phyloP scores from a whole-genome alignment of 2,113 vertebrate species.

The Panthera uncia region DNA sequence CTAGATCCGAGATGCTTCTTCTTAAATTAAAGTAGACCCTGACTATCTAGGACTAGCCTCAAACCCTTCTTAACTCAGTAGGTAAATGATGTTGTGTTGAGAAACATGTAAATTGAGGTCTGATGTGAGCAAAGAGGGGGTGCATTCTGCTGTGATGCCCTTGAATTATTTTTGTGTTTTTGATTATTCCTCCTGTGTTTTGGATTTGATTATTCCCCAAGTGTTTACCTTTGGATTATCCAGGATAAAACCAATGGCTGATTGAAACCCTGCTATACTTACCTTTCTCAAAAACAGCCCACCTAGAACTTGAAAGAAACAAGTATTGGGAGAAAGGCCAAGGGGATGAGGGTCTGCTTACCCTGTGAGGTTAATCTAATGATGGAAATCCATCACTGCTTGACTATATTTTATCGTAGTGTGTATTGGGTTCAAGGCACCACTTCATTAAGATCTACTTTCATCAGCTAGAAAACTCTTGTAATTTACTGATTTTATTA shows the following conservation, averaged over 20 bases:
- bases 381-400: not conserved
- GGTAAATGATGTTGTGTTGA: not conserved
- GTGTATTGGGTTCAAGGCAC: not conserved
- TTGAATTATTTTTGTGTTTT: conserved; percentile 11
- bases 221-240: not conserved
- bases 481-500: conserved; percentile 9
- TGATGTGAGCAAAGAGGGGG: not conserved
- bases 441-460: not conserved
- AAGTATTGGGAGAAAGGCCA: not conserved
- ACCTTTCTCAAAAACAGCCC: conserved; percentile 23
- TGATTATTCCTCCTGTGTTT: not conserved
- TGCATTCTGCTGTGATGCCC: not conserved
- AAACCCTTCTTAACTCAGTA: not conserved
- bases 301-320: not conserved
- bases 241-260: not conserved
- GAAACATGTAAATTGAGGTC: not conserved
- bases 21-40: not conserved
- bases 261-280: not conserved
- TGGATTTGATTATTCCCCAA: not conserved
- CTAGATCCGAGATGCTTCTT: not conserved
- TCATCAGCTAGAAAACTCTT: not conserved
- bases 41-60: not conserved
- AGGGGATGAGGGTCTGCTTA: not conserved
- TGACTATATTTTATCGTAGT: not conserved
- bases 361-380: not conserved